phyloP scores from a whole-genome alignment of 2,888 invertebrate genomes.

The Melieria crassipennis region DNA sequence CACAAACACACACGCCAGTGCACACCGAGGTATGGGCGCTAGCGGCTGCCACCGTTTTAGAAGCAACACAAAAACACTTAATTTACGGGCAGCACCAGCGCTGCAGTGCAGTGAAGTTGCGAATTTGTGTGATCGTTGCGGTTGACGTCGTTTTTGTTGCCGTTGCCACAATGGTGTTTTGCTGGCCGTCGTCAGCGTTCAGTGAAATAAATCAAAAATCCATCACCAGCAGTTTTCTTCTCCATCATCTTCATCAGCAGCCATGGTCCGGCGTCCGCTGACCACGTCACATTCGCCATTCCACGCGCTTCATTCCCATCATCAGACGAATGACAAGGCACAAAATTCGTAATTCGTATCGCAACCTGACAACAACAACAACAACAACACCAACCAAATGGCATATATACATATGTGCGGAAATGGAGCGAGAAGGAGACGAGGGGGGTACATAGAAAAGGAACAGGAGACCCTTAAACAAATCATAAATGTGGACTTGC shows the following conservation, averaged over 20 bases:
- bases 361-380: neutral
- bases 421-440: conserved; percentile 31
- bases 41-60: conserved; percentile 34
- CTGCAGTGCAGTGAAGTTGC: conserved; percentile 6
- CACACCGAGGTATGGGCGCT: conserved; percentile 4
- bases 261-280: too few relatives aligned
- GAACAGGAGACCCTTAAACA: too few relatives aligned
- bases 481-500: too few relatives aligned
- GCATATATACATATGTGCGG: conserved; percentile 35
- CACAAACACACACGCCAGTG: conserved; percentile 12
- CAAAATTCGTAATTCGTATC: conserved; percentile 1
- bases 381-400: neutral
- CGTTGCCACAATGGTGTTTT: neutral
- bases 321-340: conserved; percentile 41
- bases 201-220: conserved; percentile 56
- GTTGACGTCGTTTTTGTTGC: neutral
- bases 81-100: conserved; percentile 29
- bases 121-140: neutral
- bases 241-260: too few relatives aligned
- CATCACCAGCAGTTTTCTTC: conserved; percentile 36
- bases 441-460: conserved; percentile 10
- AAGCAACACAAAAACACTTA: conserved; percentile 40
- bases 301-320: conserved; percentile 49
- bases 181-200: conserved; percentile 26
- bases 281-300: too few relatives aligned